Conservation (phyloP, 2,113 vertebrate species). For the Xenus cinereus region DNA sequence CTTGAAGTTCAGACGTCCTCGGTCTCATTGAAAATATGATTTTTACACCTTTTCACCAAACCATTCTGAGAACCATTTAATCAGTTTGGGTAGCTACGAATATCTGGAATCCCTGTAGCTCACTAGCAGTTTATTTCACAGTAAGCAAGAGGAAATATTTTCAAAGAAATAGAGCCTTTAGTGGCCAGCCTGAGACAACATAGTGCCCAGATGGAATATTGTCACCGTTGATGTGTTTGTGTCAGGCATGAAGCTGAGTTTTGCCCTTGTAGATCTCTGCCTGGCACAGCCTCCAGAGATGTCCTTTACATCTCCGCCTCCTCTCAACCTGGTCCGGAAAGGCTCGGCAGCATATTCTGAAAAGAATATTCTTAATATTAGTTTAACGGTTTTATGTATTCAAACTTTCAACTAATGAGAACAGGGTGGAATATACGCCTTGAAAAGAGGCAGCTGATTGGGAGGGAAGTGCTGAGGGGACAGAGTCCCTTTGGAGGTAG, state of each 20-base stretch:
- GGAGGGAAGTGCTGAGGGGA: neutral
- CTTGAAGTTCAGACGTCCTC: neutral
- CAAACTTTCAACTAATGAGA: neutral
- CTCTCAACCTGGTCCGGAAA: neutral
- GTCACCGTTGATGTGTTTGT: neutral
- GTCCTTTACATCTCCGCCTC: neutral
- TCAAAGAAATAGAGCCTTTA: neutral
- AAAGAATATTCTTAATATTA: neutral
- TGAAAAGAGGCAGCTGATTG: neutral
- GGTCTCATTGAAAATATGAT: neutral
- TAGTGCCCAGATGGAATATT: neutral
- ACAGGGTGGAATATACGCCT: accelerated
- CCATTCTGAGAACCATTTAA: neutral
- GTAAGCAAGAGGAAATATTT: neutral
- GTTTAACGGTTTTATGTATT: neutral
- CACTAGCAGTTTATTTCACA: neutral
- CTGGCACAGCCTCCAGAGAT: neutral
- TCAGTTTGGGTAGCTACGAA: neutral
- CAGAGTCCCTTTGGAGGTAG: neutral
- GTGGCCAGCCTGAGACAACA: neutral
- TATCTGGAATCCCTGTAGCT: neutral
- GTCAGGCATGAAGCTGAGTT: neutral
- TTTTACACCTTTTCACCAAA: neutral
- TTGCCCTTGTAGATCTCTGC: neutral
- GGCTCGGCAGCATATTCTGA: neutral